These are phyloP conservation scores for Caenorhabditis sinica DNA, from an alignment of 2,888 invertebrate genomes.

Conservation along the genomic window DNA sequence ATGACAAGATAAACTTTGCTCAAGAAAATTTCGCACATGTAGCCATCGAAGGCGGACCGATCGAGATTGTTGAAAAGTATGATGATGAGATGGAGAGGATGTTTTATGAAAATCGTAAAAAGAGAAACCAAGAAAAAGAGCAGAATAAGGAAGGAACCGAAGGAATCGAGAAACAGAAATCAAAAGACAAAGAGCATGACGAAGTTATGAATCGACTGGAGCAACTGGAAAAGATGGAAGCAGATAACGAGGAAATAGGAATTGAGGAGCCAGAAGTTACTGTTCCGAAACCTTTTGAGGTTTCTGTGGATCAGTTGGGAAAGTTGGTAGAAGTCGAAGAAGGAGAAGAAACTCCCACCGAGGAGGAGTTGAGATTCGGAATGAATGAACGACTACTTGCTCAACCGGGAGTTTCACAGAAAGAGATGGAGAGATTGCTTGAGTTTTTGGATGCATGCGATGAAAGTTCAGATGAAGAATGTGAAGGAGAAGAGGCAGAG, in stretches of 20 bases:
- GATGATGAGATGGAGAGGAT: conserved; percentile 44
- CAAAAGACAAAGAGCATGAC: conserved; percentile 10
- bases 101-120: conserved; percentile 49
- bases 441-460: conserved; percentile 36
- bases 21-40: conserved; percentile 30
- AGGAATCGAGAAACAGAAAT: neutral
- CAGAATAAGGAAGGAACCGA: conserved; percentile 16
- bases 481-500: conserved; percentile 50
- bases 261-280: conserved; percentile 4
- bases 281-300: conserved; percentile 42
- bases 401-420: conserved; percentile 45
- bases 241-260: conserved; percentile 1
- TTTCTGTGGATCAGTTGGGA: conserved; percentile 7
- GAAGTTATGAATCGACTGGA: conserved; percentile 41
- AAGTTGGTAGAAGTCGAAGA: conserved; percentile 42
- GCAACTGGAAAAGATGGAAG: conserved; percentile 41
- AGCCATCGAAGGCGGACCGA: conserved; percentile 6
- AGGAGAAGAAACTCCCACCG: conserved; percentile 10
- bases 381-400: conserved; percentile 45
- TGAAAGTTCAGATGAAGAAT: conserved; percentile 24
- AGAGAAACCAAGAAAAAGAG: neutral
- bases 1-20: conserved; percentile 43
- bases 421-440: conserved; percentile 41
- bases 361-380: neutral
- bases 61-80: conserved; percentile 56